Base-by-base conservation (phyloP, 2,113 vertebrate species). In the Rousettus leschenaultii region DNA sequence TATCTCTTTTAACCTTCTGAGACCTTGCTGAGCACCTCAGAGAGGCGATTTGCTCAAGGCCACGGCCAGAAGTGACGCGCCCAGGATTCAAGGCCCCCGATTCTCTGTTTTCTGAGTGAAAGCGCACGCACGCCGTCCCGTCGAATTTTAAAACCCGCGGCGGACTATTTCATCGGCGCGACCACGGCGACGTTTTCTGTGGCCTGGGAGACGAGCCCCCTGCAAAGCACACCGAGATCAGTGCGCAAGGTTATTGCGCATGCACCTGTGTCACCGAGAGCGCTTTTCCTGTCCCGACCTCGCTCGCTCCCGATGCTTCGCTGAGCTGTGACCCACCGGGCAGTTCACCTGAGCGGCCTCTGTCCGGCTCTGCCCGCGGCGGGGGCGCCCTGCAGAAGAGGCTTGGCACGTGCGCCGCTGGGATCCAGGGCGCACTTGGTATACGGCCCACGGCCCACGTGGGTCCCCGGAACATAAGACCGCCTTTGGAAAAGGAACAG, bases 211-310 rank as follows among this genome's bases (percentile, higher is more conserved):
- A 22, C 6, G 3, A 51, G 35, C 22, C 28, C 16, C 0, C 19
- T 2, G 2, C 0, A 48, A 28, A 21, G 26, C 2, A 0, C 6
- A 6, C 5, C 55, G 35, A 1, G 38, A 7, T 6, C 14, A 0
- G 26, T 0, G 6, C 0, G 10, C 26, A 1, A 9, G 15, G 30
- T 24, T 1, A 11, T 8, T 35, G 53, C 0, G 0, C 7, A 3
- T 5, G 1, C 15, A 53, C 68, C 33, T 0, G 2, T 21, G 30
- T 30, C 30, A 4, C 0, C 3, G 30, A 30, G 53, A 55, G 35
- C 12, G 0, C 22, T 13, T 55, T 21, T 13, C 2, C 9, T 15
- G 12, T 43, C n/a, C 55, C 3, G 3, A 13, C 0, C 19, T 63
- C 2, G 28, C 55, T 55, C 45, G n/a, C 22, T 6, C 15, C 5